phyloP scores from a whole-genome alignment of 53 echinoderm and acorn worm genomes.

The Crossaster papposus region DNA sequence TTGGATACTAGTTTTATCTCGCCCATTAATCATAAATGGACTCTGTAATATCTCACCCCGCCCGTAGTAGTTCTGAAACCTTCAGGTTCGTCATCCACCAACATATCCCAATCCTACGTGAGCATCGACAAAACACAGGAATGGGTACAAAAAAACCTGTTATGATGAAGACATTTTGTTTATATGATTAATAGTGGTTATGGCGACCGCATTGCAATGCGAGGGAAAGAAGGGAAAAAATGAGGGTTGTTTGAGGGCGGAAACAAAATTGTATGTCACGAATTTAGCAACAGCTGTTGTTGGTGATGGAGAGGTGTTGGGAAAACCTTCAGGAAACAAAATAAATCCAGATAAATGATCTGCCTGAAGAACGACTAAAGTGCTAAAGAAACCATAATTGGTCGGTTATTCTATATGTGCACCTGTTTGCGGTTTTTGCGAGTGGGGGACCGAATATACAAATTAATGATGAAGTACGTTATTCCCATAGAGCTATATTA shows the following conservation, averaged over 20 bases:
- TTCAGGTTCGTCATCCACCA: conserved; percentile 42
- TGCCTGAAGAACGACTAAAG: no score
- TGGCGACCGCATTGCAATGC: neutral
- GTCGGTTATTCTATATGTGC: no score
- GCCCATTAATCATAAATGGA: neutral
- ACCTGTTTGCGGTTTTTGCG: no score
- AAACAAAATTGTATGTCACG: neutral
- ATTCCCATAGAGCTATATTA: no score
- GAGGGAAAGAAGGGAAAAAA: neutral
- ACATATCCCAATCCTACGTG: conserved; percentile 45
- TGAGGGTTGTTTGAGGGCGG: neutral
- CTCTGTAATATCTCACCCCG: conserved; percentile 11
- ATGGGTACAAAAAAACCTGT: neutral
- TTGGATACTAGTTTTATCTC: neutral
- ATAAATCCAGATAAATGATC: no score
- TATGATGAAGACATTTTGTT: neutral
- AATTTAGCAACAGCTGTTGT: neutral
- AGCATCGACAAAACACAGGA: neutral
- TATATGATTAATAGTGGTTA: neutral
- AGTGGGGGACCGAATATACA: no score
- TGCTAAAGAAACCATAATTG: no score
- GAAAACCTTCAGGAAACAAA: neutral
- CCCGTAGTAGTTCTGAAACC: conserved; percentile 45
- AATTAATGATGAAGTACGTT: no score
- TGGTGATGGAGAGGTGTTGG: neutral